Evolutionary conservation across 2,113 vertebrate genomes (phyloP).

Genomic region (Dromaius novaehollandiae): DNA sequence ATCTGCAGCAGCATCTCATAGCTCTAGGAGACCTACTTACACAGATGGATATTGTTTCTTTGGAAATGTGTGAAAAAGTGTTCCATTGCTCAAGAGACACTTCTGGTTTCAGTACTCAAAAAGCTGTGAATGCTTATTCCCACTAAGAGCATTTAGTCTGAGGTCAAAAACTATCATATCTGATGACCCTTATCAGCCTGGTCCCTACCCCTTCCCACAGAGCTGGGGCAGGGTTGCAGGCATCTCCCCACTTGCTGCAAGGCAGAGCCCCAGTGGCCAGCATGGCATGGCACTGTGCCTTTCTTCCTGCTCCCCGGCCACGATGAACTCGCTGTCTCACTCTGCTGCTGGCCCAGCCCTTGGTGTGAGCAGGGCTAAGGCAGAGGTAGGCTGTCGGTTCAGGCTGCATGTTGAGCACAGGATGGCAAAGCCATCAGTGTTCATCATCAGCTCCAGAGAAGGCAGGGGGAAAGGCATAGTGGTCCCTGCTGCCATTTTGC

Average conservation of each 20-base stretch:
- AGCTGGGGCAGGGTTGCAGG: neutral
- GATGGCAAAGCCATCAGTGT: neutral
- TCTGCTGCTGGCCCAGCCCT: too few species aligned
- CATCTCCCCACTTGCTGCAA: neutral
- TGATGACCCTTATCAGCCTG: too few species aligned
- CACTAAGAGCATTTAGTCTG: neutral
- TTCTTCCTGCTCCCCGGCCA: neutral
- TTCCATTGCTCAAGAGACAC: neutral
- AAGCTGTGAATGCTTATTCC: neutral
- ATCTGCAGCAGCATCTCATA: neutral
- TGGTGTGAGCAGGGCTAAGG: neutral
- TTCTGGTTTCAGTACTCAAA: neutral
- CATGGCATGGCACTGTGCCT: too few species aligned
- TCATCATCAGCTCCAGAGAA: neutral
- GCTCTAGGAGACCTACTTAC: too few species aligned
- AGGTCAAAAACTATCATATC: neutral
- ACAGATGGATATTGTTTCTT: rapidly evolving
- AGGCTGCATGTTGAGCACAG: neutral
- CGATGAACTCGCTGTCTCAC: neutral
- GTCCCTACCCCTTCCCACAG: neutral
- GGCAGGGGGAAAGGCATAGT: rapidly evolving
- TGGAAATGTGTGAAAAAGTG: neutral
- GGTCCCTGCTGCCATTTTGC: neutral
- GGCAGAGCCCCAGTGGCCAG: too few species aligned
- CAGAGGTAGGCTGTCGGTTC: neutral